Percentiles rank a stretch among this genome's conserved stretches.
Conservation (phyloP, 2,113 vertebrate species). For the Toxotes jaculatrix region DNA sequence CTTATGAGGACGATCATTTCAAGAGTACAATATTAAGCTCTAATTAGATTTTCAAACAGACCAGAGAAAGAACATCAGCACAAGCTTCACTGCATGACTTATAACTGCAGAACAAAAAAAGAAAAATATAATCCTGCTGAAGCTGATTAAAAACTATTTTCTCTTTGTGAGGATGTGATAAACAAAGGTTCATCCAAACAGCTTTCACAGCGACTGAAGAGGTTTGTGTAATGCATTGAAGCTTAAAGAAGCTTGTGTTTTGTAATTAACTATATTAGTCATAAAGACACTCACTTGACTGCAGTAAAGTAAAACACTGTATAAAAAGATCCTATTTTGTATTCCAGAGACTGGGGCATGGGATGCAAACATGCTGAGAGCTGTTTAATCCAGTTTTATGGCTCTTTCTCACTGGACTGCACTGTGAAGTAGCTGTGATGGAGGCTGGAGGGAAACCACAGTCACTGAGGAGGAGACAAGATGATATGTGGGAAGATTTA, state of each 20-base stretch:
- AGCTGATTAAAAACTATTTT: constrained; percentile 5
- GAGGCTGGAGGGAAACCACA: not conserved
- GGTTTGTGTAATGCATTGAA: not conserved
- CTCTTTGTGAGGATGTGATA: not conserved
- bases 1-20: constrained; percentile 10
- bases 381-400: constrained; percentile 8
- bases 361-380: not conserved
- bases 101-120: constrained; percentile 4
- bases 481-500: not conserved
- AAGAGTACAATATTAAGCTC: constrained; percentile 11
- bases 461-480: not conserved
- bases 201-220: not conserved
- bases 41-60: constrained; percentile 24
- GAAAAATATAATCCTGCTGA: constrained; percentile 1
- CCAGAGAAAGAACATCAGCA: constrained; percentile 1
- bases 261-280: constrained; percentile 20
- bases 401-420: not conserved
- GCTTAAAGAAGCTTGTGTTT: constrained; percentile 10
- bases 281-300: constrained; percentile 14
- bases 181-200: not conserved
- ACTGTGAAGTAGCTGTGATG: constrained; percentile 1
- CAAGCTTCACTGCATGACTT: constrained; percentile 15
- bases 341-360: not conserved
- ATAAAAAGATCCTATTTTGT: not conserved
- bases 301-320: not conserved